A percentile compares a stretch with the other conserved stretches of the same genome.
Evolutionary conservation across 2,888 invertebrate species (phyloP).

Genomic region (Lysandra bellargus): DNA sequence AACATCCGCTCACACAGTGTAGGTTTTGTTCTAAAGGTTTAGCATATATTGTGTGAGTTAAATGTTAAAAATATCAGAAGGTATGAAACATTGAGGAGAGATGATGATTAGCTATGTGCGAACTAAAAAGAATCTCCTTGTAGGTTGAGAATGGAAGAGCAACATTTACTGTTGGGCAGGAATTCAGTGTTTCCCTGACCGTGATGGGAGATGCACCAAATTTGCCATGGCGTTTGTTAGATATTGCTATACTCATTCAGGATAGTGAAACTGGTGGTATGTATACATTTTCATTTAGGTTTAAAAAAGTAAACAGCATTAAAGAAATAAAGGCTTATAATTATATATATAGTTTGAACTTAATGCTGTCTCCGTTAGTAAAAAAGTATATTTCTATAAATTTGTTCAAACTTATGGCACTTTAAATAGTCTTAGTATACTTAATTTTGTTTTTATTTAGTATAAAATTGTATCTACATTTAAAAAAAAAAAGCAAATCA

Average conservation of each 20-base stretch:
- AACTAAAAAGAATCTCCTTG: constrained; percentile 27
- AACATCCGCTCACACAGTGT: no score
- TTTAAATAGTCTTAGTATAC: no score
- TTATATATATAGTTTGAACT: no score
- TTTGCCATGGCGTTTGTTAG: constrained; percentile 96
- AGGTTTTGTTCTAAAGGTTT: no score
- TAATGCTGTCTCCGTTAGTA: no score
- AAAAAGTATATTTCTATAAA: no score
- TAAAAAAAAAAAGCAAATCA: no score
- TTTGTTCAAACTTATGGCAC: no score
- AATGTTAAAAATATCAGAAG: background rate
- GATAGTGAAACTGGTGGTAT: constrained; percentile 97
- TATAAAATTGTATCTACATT: no score
- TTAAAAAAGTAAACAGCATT: no score
- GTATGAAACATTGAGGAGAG: background rate
- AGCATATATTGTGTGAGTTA: background rate
- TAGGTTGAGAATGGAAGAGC: constrained; percentile 96
- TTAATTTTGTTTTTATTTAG: no score
- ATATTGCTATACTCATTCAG: constrained; percentile 97
- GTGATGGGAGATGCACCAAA: constrained; percentile 97
- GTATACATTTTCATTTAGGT: background rate
- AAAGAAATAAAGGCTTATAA: no score
- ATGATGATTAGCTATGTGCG: background rate
- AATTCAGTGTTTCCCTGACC: constrained; percentile 97
- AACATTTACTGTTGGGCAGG: constrained; percentile 95